Base-by-base conservation (phyloP, 1,140 invertebrate species). In the Musca domestica region DNA sequence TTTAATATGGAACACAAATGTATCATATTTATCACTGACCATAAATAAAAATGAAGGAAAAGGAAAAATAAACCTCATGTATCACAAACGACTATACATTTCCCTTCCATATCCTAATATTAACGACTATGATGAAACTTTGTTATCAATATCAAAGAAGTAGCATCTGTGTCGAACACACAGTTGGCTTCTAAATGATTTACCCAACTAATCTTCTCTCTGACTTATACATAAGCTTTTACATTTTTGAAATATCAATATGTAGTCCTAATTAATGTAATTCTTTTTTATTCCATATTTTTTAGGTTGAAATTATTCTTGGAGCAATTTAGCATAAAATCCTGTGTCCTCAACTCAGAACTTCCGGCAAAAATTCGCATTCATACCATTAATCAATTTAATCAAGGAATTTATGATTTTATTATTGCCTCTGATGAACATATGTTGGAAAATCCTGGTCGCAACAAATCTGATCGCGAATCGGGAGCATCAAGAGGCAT, bases 341-440 rank as follows among this genome's bases (percentile, higher is more conserved):
- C 94, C 0, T 99, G 96, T 83, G 90, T 99, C 3, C 83, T 99
- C 14, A 99, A 99, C 83, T 95, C 95, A 0, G 97, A 99, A 84
- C 85, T 99, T 67, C 98, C 98, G 12, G 90, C 96, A 0, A 89
- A 90, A 56, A 95, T 95, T 10, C 87, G 95, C 73, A 98, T 95
- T 82, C 90, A 98, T 78, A 93, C 97, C 9, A 94, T 99, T 0
- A 90, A 90, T 68, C 96, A 99, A 83, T 99, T 99, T 78, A 99
- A 99, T 83, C 86, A 75, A 56, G 96, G 95, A 54, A 84, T 91
- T 25, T 99, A 98, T 83, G 93, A 98, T 77, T 95, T 96, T 70
- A 98, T 99, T 66, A 93, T 99, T 74, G 96, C 97, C 15, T 97
- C 96, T 0, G 98, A 99, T 86, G 96, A 98, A 82, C 91, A 91